Base-by-base conservation (phyloP, 2,113 vertebrate species). In the Limanda limanda region DNA sequence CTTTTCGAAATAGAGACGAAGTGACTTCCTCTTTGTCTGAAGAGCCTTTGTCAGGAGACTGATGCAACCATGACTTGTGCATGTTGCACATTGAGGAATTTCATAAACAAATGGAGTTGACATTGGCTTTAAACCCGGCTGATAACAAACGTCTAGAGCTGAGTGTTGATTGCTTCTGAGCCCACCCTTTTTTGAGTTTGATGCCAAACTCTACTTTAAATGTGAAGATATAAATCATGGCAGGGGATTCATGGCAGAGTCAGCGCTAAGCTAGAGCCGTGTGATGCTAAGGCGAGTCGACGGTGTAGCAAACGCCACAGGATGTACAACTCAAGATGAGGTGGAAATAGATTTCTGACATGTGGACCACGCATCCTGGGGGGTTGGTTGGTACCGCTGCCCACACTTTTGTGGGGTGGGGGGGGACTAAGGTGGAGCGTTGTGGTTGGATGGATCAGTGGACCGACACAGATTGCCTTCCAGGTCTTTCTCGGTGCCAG, bases 21-120 rank as follows among this genome's bases (percentile, higher is more conserved):
- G 18, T 55, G 73, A 84, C 70, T 69, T 63, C 60, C 23, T 61
- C 68, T 65, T 81, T 79, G 79, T 86, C 60, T 57, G 47, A 59
- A 21, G 13, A 73, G 21, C 61, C 48, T 62, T 84, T 68, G 55
- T 66, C 42, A 31, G 67, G 58, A 17, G 20, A 62, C 31, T 31
- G 71, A 79, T 71, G 71, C 75, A 76, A 77, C 62, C 31, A 15
- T 13, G 20, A 6, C 15, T 15, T 20, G 20, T 15, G 18, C 65
- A 2, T 25, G 63, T 37, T 25, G 45, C 31, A 68, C 54, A 40
- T 10, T 17, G 58, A 86, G 66, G 82, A 81, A 79, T 85, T 72
- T 78, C 27, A 35, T 76, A 3, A 73, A 87, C 84, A 88, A 90
- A 89, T 76, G 85, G 27, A 81, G 78, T 84, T 88, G 82, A 90